Base-by-base conservation (phyloP, 2,113 vertebrate genomes). In the Spea multiplicata region DNA sequence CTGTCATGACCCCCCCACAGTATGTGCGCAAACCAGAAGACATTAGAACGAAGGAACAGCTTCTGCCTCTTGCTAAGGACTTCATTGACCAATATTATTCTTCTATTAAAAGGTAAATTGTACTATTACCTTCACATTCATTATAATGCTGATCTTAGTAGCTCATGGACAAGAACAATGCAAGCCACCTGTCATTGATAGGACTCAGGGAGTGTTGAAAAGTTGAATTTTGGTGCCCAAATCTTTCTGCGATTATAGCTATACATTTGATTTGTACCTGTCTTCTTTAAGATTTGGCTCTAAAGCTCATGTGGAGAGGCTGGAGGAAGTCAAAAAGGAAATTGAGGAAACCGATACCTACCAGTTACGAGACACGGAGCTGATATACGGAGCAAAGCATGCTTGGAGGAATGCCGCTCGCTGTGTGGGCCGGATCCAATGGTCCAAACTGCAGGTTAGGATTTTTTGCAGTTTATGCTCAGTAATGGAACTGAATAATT, bases 31-130 rank as follows among this genome's bases (percentile, higher is more conserved):
- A 93, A 83, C 85, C 93, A 0, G 96, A 97, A 7, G 96, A 98
- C 0, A 85, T 90, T 68, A 86, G 89, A 82, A 87, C 88, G 13
- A 95, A 94, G 88, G 93, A 94, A 0, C 92, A 97, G 84, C 88
- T 98, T 66, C 93, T 98, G 30, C 88, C 91, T 0, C 88, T 98
- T 69, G 96, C 97, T 69, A 96, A 94, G 49, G 96, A 99, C 84
- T 99, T 99, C 83, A 94, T 99, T 16, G 94, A 98, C 82, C 97
- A 99, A 86, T 99, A 98, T 87, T 99, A 96, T 86, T 94, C 95
- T 2, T 98, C 96, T 64, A 99, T 98, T 78, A 99, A 94, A 92
- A 97, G 97, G 97, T 86, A 89, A 88, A 89, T 48, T 2, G 61
- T 14, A 55, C 46, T 66, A 44, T 66, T 5, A 30, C 30, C 1